Percentiles rank a stretch among this genome's conserved stretches.
These are phyloP conservation scores for Catalaphyllia jardinei DNA, from an alignment of 64 coral and sea anemone genomes.

Conservation along the genomic window DNA sequence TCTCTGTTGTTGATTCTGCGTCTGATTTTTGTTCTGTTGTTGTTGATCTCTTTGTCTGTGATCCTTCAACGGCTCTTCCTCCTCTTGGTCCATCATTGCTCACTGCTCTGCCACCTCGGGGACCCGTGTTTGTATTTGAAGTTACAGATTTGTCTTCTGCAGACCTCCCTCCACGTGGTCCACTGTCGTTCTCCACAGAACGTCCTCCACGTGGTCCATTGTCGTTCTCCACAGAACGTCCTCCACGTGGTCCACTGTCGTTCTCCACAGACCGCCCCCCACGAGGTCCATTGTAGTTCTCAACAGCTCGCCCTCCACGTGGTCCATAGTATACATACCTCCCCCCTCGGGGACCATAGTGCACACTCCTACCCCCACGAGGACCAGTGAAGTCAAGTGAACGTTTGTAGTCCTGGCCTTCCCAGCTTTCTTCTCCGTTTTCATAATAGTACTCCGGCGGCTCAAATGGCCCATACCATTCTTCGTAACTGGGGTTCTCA, in stretches of 20 bases:
- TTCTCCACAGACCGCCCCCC: constrained; percentile 44
- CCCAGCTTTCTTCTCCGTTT: not conserved
- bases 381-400: constrained; percentile 26
- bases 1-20: not conserved
- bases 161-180: constrained; percentile 45
- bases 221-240: constrained; percentile 21
- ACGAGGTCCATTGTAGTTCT: constrained; percentile 22
- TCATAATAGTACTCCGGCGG: constrained; percentile 21
- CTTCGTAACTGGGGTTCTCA: constrained; percentile 7
- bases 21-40: not conserved
- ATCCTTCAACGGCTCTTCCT: not conserved
- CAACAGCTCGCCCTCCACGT: constrained; percentile 46
- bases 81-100: constrained; percentile 12
- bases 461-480: constrained; percentile 33
- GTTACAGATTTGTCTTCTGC: not conserved
- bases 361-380: constrained; percentile 43
- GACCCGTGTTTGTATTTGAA: constrained; percentile 6
- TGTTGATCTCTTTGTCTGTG: constrained; percentile 1
- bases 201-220: constrained; percentile 53
- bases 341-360: constrained; percentile 60
- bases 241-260: constrained; percentile 26
- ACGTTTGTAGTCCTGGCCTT: constrained; percentile 14
- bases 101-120: not conserved
- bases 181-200: not conserved
- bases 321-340: constrained; percentile 26